phyloP scores from a whole-genome alignment of 2,888 invertebrate genomes.

The Sesia apiformis region DNA sequence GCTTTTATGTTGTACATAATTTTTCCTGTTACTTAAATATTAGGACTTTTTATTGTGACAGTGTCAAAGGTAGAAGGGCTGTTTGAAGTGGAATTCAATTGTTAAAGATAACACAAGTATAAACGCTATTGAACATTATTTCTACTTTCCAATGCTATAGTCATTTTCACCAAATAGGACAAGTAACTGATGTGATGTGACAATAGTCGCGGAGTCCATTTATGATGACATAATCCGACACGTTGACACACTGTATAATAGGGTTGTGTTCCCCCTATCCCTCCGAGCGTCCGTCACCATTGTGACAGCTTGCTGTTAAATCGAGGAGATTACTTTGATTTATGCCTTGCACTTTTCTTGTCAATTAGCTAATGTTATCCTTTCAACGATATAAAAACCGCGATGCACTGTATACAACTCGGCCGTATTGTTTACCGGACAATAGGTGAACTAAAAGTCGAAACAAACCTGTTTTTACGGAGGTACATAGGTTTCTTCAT shows the following conservation, averaged over 20 bases:
- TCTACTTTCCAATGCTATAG: background rate
- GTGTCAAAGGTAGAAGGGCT: background rate
- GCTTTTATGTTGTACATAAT: conserved; percentile 53
- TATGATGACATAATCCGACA: conserved; percentile 28
- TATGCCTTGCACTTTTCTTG: conserved; percentile 8
- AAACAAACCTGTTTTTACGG: conserved; percentile 11
- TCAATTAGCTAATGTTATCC: conserved; percentile 16
- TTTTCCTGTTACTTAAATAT: conserved; percentile 55
- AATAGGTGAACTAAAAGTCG: conserved; percentile 10
- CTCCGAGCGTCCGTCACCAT: conserved; percentile 11
- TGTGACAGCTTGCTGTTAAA: conserved; percentile 14
- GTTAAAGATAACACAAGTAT: no score
- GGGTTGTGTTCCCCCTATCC: conserved; percentile 23
- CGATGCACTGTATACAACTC: background rate
- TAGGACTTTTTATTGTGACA: conserved; percentile 40
- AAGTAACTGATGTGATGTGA: background rate
- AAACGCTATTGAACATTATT: background rate
- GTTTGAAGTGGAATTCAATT: no score
- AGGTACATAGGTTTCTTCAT: conserved; percentile 41
- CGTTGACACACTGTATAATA: conserved; percentile 36
- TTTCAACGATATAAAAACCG: conserved; percentile 3
- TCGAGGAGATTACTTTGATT: conserved; percentile 12
- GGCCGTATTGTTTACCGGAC: conserved; percentile 10
- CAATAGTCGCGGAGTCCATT: background rate
- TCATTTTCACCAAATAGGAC: background rate